Conservation (phyloP, 2,797 vertebrate genomes). For the Sylvia borin region DNA sequence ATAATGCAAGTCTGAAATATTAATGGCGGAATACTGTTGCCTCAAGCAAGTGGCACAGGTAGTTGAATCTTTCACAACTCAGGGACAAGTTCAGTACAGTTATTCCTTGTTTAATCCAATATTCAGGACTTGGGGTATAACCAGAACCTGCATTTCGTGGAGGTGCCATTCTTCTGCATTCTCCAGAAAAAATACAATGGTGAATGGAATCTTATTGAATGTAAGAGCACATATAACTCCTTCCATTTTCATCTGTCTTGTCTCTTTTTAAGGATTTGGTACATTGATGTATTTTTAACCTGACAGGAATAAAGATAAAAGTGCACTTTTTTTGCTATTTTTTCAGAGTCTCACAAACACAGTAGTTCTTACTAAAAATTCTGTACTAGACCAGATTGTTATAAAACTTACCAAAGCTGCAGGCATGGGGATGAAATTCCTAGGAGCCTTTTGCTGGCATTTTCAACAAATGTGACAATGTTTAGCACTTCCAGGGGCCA, state of each 20-base stretch:
- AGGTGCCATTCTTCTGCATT: background rate
- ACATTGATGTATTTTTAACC: background rate
- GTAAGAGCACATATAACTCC: background rate
- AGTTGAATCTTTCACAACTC: background rate
- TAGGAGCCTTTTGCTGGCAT: slow-evolving; percentile 29
- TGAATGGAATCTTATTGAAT: background rate
- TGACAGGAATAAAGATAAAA: background rate
- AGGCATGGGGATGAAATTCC: slow-evolving; percentile 21
- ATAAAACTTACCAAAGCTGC: slow-evolving; percentile 45
- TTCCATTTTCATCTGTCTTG: background rate
- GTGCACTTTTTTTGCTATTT: background rate
- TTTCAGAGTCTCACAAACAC: background rate
- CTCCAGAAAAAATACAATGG: background rate
- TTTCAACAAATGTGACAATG: background rate
- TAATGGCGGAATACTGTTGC: background rate
- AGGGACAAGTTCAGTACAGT: background rate
- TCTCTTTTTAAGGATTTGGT: background rate
- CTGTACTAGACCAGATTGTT: slow-evolving; percentile 1
- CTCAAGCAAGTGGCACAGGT: background rate
- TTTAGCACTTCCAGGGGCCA: slow-evolving; percentile 25
- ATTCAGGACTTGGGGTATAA: background rate
- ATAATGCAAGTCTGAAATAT: background rate
- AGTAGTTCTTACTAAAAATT: background rate
- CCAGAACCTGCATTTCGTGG: background rate
- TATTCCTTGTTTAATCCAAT: background rate